Conservation (phyloP, 2,888 invertebrate genomes). For the Hirtodrosophila alboralis region DNA sequence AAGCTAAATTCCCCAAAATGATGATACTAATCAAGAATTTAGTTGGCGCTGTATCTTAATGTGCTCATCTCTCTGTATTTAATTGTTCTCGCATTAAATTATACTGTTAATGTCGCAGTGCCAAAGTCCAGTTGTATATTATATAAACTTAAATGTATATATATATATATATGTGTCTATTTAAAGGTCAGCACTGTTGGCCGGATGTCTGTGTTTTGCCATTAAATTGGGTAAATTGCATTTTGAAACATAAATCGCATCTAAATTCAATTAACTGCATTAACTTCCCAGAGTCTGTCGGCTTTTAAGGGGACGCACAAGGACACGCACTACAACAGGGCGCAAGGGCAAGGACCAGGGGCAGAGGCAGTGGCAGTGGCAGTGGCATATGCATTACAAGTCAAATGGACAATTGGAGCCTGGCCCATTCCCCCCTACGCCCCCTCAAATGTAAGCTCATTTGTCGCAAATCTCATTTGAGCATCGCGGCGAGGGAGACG, state of each 20-base stretch:
- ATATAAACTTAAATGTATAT: not conserved
- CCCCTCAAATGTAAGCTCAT: slow-evolving; percentile 57
- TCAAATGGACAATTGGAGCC: not conserved
- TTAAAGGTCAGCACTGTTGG: not conserved
- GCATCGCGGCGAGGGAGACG: slow-evolving; percentile 13
- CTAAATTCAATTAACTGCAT: slow-evolving; percentile 70
- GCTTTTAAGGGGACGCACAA: slow-evolving; percentile 1
- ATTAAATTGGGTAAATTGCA: slow-evolving; percentile 58
- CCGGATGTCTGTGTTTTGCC: not conserved
- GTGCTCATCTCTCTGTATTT: slow-evolving; percentile 3
- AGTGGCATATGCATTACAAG: not conserved
- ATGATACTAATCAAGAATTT: slow-evolving; percentile 17
- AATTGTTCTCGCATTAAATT: slow-evolving; percentile 6
- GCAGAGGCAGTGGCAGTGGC: no score
- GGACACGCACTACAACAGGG: no score
- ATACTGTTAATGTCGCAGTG: slow-evolving; percentile 14
- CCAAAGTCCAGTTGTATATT: no score
- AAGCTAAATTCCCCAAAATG: not conserved
- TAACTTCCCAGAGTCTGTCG: slow-evolving; percentile 34
- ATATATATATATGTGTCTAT: not conserved
- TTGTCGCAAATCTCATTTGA: slow-evolving; percentile 66
- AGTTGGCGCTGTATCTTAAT: slow-evolving; percentile 4
- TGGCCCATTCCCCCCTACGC: not conserved
- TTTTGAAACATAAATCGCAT: slow-evolving; percentile 64
- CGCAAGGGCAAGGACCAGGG: not conserved